Evolutionary conservation across 2,797 vertebrate species (phyloP).

Genomic region (Arnoldichthys spilopterus): DNA sequence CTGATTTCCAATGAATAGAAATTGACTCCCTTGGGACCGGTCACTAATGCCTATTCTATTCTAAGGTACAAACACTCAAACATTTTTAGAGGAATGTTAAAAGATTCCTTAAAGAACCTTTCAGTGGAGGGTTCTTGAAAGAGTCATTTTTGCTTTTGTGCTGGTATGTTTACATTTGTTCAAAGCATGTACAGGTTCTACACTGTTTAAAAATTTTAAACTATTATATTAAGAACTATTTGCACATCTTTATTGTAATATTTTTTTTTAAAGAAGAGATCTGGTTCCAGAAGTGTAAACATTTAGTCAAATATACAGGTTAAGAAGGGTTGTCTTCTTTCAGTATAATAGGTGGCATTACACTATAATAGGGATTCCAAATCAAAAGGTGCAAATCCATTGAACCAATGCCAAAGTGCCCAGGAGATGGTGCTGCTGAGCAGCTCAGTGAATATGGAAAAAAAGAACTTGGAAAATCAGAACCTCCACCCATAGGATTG

Average conservation of each 20-base stretch:
- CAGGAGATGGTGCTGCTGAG: constrained; percentile 15
- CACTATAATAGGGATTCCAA: not conserved
- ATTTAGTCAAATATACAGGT: too few relatives aligned
- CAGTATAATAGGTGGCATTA: not conserved
- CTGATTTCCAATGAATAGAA: not conserved
- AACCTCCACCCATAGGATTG: not conserved
- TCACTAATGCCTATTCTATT: too few relatives aligned
- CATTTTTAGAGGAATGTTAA: not conserved
- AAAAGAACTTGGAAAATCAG: not conserved
- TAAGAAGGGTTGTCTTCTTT: not conserved
- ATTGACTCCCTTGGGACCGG: not conserved
- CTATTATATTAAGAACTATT: not conserved
- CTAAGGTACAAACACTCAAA: not conserved
- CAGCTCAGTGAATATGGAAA: not conserved
- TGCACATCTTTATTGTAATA: not conserved
- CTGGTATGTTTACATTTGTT: not conserved
- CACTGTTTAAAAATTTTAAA: too few relatives aligned
- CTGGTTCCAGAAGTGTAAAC: not conserved
- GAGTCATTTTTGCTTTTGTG: not conserved
- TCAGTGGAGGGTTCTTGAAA: not conserved
- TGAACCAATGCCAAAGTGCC: not conserved
- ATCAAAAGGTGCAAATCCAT: too few relatives aligned
- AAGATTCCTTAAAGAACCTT: not conserved
- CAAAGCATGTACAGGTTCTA: not conserved
- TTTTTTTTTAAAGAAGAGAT: not conserved